Base-by-base conservation (phyloP, 92 coral and sea anemone genomes). In the Porites divaricata region DNA sequence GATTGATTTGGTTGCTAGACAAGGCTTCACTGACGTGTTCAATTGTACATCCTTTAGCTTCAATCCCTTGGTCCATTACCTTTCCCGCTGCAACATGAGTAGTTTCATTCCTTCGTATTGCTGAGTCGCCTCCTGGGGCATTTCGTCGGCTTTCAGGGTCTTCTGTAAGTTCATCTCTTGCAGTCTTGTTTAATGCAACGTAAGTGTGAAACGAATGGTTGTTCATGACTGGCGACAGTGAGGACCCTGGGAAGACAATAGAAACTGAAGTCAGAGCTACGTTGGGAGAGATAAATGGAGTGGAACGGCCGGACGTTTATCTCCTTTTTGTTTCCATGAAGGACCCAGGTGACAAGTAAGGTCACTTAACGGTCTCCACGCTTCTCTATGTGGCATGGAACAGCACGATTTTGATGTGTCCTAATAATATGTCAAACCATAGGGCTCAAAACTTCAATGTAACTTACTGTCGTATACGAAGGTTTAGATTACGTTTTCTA, bases 161-260 rank as follows among this genome's bases (percentile, higher is more conserved):
- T 4, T 79, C 23, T 1, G 83, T 67, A 24, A 20, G 23, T 25
- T 67, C 75, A 26, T 21, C 48, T 12, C 22, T n/a, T 4, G 52
- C 12, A 13, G 56, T 70, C 2, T 13, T 56, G 24, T 28, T 54
- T 8, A 56, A 58, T 2, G 6, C 50, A 12, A 12, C 54, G 8
- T 80, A 69, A 70, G 13, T 13, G 10, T 11, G 19, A 9, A 51
- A 26, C 13, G 70, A 77, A 19, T 77, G 81, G 20, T 76, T 50
- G 19, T 57, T 58, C 11, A 54, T 53, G 57, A 28, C 17, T 0
- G 52, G 54, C 4, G 76, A 69, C 21, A 69, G 26, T 22, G 76
- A 68, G 19, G 85, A 80, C 28, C 85, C 85, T 80, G 57, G 17
- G 28, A 80, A 70, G 56, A 35, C 69, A 25, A 58, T 67, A 2